These are phyloP conservation scores for Muscicapa adusta DNA, from an alignment of 2,113 vertebrate species.

Conservation along the genomic window DNA sequence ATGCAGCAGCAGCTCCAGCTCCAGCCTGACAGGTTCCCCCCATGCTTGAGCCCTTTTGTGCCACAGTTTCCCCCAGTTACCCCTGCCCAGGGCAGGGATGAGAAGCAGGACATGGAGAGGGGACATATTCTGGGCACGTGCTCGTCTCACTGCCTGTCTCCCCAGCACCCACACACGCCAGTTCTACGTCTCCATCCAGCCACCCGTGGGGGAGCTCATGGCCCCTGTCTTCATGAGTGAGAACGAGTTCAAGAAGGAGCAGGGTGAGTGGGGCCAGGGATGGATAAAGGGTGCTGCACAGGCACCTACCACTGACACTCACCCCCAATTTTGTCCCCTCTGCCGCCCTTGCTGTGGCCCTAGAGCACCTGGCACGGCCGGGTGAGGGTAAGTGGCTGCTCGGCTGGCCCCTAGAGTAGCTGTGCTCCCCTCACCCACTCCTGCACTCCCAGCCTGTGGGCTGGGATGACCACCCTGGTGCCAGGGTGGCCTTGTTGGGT, in stretches of 20 bases:
- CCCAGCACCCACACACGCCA: slow-evolving; percentile 87
- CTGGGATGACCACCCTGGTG: background rate
- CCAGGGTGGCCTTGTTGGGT: background rate
- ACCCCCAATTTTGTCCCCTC: slow-evolving; percentile 35
- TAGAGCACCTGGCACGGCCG: slow-evolving; percentile 21
- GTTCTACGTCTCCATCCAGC: slow-evolving; percentile 96
- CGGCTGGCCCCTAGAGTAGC: background rate
- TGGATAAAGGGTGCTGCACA: accelerated
- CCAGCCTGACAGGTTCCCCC: background rate
- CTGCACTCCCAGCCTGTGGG: background rate
- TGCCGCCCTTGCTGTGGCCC: background rate
- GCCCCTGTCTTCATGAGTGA: slow-evolving; percentile 92
- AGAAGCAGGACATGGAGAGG: accelerated
- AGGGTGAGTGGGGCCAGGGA: slow-evolving; percentile 76
- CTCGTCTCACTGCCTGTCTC: background rate
- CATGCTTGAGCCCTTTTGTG: background rate
- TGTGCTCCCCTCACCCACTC: background rate
- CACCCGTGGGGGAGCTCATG: slow-evolving; percentile 94
- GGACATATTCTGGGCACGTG: background rate
- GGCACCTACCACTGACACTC: background rate
- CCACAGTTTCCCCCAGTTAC: background rate
- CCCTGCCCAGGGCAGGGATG: background rate
- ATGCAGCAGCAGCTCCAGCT: background rate
- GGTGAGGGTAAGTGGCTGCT: slow-evolving; percentile 54
- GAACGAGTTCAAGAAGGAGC: slow-evolving; percentile 96